A percentile compares a stretch with the other conserved stretches of the same genome.
phyloP scores from a whole-genome alignment of 2,888 invertebrate species.

The Lepetodrilus schrolli region DNA sequence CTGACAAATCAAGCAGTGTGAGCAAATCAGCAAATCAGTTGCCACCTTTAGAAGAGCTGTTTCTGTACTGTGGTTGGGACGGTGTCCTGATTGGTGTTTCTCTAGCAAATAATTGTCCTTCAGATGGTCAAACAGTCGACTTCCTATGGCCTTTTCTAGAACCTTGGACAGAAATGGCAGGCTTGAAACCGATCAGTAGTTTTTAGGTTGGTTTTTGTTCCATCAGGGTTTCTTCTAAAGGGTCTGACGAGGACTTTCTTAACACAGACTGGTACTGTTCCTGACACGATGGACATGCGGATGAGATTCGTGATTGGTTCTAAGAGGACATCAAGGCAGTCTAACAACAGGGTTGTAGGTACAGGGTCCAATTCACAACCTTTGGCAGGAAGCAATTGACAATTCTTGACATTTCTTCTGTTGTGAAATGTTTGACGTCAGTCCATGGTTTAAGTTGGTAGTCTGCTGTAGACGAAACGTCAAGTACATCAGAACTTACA shows the following conservation, averaged over 20 bases:
- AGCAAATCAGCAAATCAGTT: not conserved
- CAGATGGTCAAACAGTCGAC: not conserved
- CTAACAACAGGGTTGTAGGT: not conserved
- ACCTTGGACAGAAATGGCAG: not conserved
- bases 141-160: not conserved
- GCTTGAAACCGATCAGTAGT: not conserved
- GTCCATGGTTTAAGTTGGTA: not conserved
- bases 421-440: not conserved
- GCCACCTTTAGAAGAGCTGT: not conserved
- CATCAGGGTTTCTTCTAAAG: not conserved
- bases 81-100: not conserved
- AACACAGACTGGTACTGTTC: not conserved
- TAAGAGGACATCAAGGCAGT: not conserved
- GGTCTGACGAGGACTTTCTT: not conserved
- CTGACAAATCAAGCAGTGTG: too few species aligned
- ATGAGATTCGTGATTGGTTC: not conserved
- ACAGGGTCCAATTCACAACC: not conserved
- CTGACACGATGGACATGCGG: not conserved
- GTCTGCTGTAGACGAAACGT: not conserved
- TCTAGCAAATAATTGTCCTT: not conserved
- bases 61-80: not conserved
- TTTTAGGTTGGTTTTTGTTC: not conserved
- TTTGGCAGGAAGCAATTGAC: not conserved
- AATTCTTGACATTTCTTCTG: constrained; percentile 22
- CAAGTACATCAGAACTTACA: not conserved